phyloP scores from a whole-genome alignment of 2,113 vertebrate genomes.

The Periophthalmodon schlosseri region DNA sequence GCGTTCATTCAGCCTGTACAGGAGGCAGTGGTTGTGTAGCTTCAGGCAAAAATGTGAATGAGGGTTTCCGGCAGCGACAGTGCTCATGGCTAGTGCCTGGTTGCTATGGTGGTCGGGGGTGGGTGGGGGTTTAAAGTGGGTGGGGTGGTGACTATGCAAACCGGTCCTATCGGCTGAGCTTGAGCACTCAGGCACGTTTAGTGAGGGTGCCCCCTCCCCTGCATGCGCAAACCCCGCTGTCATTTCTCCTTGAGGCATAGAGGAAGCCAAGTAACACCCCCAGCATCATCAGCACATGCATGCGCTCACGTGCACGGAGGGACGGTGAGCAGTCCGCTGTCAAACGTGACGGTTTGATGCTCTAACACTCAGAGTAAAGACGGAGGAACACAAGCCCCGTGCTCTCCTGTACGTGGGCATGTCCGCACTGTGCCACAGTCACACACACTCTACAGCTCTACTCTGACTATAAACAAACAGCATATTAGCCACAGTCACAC shows the following conservation, averaged over 20 bases:
- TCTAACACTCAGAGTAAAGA: constrained; percentile 20
- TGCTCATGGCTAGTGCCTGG: constrained; percentile 36
- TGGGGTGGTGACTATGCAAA: constrained; percentile 57
- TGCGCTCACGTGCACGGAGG: constrained; percentile 9
- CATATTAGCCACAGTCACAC: not conserved
- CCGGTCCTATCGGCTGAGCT: constrained; percentile 47
- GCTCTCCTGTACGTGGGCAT: constrained; percentile 5
- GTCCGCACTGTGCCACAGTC: not conserved
- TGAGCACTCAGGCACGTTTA: constrained; percentile 39
- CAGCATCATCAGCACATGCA: constrained; percentile 30
- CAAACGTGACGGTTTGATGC: constrained; percentile 13
- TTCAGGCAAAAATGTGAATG: constrained; percentile 42
- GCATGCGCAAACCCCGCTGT: constrained; percentile 60
- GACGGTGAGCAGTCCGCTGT: constrained; percentile 19
- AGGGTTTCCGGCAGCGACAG: constrained; percentile 39
- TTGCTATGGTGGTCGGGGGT: constrained; percentile 37
- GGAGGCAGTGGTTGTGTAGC: constrained; percentile 24
- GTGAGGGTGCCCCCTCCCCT: constrained; percentile 25
- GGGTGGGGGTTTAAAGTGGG: constrained; percentile 32
- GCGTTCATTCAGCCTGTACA: constrained; percentile 17
- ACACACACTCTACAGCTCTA: constrained; percentile 12
- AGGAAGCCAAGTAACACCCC: constrained; percentile 48
- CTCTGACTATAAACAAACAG: constrained; percentile 60
- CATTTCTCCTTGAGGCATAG: constrained; percentile 67
- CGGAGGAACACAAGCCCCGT: constrained; percentile 2